Evolutionary conservation across 2,113 vertebrate species (phyloP), one percentile per base, ranked within the genome.

Genomic region (Colinus virginianus): DNA sequence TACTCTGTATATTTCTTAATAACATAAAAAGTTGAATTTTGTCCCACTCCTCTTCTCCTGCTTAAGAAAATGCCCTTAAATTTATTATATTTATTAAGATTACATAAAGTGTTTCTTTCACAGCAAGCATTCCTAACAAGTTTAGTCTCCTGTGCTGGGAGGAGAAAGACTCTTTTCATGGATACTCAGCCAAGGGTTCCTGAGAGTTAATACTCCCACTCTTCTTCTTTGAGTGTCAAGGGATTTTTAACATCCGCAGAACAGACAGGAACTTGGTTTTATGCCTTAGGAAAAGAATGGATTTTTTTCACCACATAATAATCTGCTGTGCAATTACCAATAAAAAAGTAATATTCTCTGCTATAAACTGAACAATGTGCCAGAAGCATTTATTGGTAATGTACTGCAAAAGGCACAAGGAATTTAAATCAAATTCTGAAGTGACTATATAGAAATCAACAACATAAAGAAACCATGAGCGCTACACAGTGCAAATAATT

Each of bases 221-320:
- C 98, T 97, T 98, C 97, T 98, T 98, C 96, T 92, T 96, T 96
- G 96, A 97, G 97, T 97, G 97, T 98, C 98, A 97, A 96, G 98
- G 98, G 98, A 98, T 97, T 98, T 97, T 97, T 97, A 97, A 98
- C 97, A 98, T 98, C 98, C 98, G 97, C 96, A 98, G 94, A 96
- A 97, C 94, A 98, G 98, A 98, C 98, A 98, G 97, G 96, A 98
- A 98, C 97, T 98, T 98, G 98, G 97, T 97, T 97, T 97, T 98
- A 97, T 98, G 98, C 98, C 98, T 97, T 95, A 95, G 96, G 88
- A 97, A 97, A 97, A 97, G 96, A 98, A 98, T 97, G 91, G 92
- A 84, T 89, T 95, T 98, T 98, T 98, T 98, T 86, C 80, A 88
- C 96, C 97, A 97, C 96, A 95, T 96, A 97, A 97, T 98, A 97